Conservation (phyloP, 2,113 vertebrate genomes). For the Tyto alba region DNA sequence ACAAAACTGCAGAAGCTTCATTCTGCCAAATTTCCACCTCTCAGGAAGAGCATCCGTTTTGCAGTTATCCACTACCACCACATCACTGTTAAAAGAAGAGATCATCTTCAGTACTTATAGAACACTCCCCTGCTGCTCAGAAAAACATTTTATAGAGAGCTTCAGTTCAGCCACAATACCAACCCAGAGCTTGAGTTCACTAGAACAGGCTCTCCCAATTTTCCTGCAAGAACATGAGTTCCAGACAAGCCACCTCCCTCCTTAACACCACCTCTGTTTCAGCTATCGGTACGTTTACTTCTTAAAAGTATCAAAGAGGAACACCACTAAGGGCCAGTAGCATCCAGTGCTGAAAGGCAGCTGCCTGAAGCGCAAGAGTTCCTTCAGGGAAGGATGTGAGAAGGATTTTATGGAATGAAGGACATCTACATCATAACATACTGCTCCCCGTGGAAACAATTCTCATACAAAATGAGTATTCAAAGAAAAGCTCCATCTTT, state of each 20-base stretch:
- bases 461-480: not conserved
- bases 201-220: not conserved
- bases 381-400: not conserved
- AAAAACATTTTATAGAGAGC: not conserved
- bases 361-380: not conserved
- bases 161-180: not conserved
- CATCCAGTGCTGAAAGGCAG: not conserved
- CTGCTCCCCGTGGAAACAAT: not conserved
- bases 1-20: conserved; percentile 94
- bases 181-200: too few species aligned
- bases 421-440: not conserved
- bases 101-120: accelerated
- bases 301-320: not conserved
- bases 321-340: not conserved
- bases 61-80: conserved; percentile 72
- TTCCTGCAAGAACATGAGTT: not conserved
- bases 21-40: conserved; percentile 78
- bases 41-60: conserved; percentile 73
- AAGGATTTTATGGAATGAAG: not conserved
- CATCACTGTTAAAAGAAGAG: conserved; percentile 62
- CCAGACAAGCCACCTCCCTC: not conserved
- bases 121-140: not conserved
- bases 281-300: accelerated
- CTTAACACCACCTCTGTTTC: not conserved
- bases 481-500: not conserved